Evolutionary conservation across 2,888 invertebrate species (phyloP), one percentile per base, ranked within the genome.

Genomic region (Anticlea derivata): DNA sequence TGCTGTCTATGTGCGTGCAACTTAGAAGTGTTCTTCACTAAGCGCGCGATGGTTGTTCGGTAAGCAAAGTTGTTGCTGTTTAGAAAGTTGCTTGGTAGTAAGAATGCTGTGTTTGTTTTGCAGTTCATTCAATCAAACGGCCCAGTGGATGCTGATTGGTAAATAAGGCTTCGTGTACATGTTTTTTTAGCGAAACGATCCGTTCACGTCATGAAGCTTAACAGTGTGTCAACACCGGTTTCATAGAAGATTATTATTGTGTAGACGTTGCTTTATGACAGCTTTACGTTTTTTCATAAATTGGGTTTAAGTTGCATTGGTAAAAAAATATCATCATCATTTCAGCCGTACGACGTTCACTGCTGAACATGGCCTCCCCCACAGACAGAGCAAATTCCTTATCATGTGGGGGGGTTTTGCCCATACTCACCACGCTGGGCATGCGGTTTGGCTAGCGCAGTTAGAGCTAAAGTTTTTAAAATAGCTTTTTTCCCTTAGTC

Each of bases 41-140:
- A 46, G 6, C 12, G 4, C 22, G 56, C 38, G 40, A 34, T 55
- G 55, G 50, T 41, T 47, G 12, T 1, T 0, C 1, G 3, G 1
- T 13, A 11, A 35, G 20, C 5, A n/a, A 31, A 11, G 29, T 7
- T 8, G 17, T 7, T 6, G 35, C 30, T 29, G 34, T 26, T 57
- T 40, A 35, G 38, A 49, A 34, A 27, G 23, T n/a, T 58, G 7
- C 10, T 13, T 45, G 45, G 65, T 73, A 60, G 24, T 26, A 3
- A 22, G 50, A 44, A 29, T 55, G 61, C 65, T 72, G 61, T 40
- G 76, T 77, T 76, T 74, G 75, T 75, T 75, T 74, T 68, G 65
- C 60, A 70, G 73, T 75, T 75, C 76, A 81, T 77, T 80, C 80
- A 80, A 83, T 83, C 80, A 78, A 70, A 62, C 74, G 81, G 74